Base-by-base conservation (phyloP, 2,888 invertebrate genomes). In the Drosophila kokeensis region DNA sequence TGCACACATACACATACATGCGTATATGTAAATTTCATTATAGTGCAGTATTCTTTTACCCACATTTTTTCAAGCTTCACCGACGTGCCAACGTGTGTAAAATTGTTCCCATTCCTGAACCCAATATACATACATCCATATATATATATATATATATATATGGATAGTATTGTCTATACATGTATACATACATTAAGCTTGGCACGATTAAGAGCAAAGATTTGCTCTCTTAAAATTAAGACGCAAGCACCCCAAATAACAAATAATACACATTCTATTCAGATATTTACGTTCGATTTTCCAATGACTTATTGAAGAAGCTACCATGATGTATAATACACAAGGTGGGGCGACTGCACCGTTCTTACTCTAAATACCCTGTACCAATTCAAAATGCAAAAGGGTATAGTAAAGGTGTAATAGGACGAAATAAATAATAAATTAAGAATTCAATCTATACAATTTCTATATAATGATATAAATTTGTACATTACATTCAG, bases 41-140 rank as follows among this genome's bases (percentile, higher is more conserved):
- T 69, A 48, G 45, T 55, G 29, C 48, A 57, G 68, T 71, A 60
- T 69, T 69, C 59, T 52, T 52, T 69, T 69, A 40, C 72, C 60
- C 45, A 69, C 53, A 42, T n/a, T 29, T 40, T 24, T 30, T 40
- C 18, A 59, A 59, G 21, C 60, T 49, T 60, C n/a, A 40, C 42
- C 38, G 18, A 48, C 8, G 57, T 58, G 52, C 55, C 48, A 67
- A 60, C 55, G 38, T 50, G 69, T 53, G 21, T 52, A 29, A 38
- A 70, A 45, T 18, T 40, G 27, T 40, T 69, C 24, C 21, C 30
- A 45, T 69, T 57, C 36, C 58, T 42, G 42, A 13, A 32, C 32
- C 24, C 21, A 6, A 13, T 11, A 30, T n/a, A 21, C 21, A 21
- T 15, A 29, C 6, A 52, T 36, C 18, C 38, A 27, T 13, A 18